Evolutionary conservation across 1,140 invertebrate species (phyloP), one percentile per base, ranked within the genome.

Genomic region (Drosophila mojavensis): DNA sequence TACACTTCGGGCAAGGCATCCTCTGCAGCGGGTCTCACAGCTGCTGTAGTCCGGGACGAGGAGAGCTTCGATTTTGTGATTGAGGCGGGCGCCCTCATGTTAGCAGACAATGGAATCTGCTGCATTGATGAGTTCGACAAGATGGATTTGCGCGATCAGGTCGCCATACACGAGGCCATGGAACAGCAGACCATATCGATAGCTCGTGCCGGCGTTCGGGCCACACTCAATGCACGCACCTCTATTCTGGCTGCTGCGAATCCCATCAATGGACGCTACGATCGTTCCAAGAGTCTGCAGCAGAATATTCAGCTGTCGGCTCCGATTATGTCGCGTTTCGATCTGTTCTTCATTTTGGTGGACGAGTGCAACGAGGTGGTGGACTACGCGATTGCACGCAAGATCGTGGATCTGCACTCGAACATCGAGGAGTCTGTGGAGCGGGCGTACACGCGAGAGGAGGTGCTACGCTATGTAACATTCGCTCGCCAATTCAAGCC

Each of bases 91-190:
- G 99, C 99, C 4, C 93, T 99, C 4, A 99, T 99, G 98, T 94
- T 99, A 80, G 99, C 99, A 0, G 99, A 99, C 93, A 99, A 99
- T 93, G 99, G 99, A 13, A 97, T 99, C 30, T 99, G 99, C 92
- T 99, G 99, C 92, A 99, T 99, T 80, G 99, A 99, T 92, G 99
- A 99, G 93, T 99, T 99, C 93, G 99, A 99, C 91, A 99, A 99
- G 94, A 99, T 99, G 99, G 99, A 99, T 92, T 94, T 94, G 1
- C 95, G 96, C 67, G 99, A 99, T 94, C 98, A 99, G 93, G 98
- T 99, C 5, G 99, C 99, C 28, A 99, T 99, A 91, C 99, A 99
- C 93, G 99, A 99, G 94, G 99, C 99, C 53, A 99, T 99, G 99
- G 99, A 99, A 94, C 99, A 99, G 91, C 99, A 99, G 93, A 99